These are phyloP conservation scores for Dufourea novaeangliae DNA, from an alignment of 1,140 invertebrate species.

Conservation along the genomic window DNA sequence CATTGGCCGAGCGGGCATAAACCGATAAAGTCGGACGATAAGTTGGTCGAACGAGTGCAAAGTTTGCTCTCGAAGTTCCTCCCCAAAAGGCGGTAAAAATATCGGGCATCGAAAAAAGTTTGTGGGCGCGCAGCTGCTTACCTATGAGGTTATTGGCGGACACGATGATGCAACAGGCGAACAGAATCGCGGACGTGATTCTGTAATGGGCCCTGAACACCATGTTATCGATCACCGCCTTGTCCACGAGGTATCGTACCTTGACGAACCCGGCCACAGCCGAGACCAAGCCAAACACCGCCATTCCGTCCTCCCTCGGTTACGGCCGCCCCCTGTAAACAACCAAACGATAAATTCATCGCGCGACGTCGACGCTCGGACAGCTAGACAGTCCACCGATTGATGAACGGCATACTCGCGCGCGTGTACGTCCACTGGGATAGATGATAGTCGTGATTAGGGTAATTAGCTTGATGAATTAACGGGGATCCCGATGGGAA, in stretches of 20 bases:
- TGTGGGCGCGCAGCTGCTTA: conserved; percentile 77
- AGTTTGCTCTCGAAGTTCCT: not conserved
- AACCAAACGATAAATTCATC: conserved; percentile 60
- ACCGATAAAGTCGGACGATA: too few relatives aligned
- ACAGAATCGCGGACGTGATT: conserved; percentile 92
- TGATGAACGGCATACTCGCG: too few relatives aligned
- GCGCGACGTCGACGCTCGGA: not conserved
- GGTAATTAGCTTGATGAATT: not conserved
- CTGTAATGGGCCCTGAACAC: conserved; percentile 95
- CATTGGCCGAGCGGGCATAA: too few relatives aligned
- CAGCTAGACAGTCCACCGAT: not conserved
- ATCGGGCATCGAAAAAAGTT: not conserved
- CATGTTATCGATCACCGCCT: conserved; percentile 94
- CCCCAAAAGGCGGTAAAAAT: too few relatives aligned
- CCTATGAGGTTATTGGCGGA: conserved; percentile 94
- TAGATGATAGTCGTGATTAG: not conserved
- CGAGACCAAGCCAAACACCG: conserved; percentile 90
- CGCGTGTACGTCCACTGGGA: not conserved
- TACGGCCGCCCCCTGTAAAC: conserved; percentile 74
- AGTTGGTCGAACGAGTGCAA: too few relatives aligned
- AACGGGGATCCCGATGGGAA: not conserved
- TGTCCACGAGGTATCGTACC: conserved; percentile 92
- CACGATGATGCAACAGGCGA: conserved; percentile 93
- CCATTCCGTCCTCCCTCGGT: conserved; percentile 82
- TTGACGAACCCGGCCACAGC: conserved; percentile 93